Evolutionary conservation across 2,888 invertebrate genomes (phyloP).

Genomic region (Copidosoma aretas): DNA sequence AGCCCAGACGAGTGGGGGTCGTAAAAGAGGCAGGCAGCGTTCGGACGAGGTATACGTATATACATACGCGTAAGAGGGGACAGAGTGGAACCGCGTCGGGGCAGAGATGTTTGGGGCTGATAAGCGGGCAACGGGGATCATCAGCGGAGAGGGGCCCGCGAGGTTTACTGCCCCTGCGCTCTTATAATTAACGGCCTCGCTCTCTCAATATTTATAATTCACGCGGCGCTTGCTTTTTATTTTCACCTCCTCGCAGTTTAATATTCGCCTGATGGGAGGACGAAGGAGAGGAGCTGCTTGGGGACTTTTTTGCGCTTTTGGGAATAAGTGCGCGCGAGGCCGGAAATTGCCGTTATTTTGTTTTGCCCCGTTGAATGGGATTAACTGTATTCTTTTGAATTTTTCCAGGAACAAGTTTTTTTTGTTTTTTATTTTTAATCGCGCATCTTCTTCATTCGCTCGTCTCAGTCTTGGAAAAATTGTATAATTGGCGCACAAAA

Average conservation of each 20-base stretch:
- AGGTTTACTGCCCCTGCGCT: slow-evolving; percentile 35
- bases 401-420: too few species aligned
- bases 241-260: not conserved
- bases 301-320: not conserved
- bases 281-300: not conserved
- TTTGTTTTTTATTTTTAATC: too few species aligned
- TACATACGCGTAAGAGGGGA: slow-evolving; percentile 25
- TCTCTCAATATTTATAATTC: slow-evolving; percentile 36
- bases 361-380: too few species aligned
- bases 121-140: slow-evolving; percentile 19
- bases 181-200: slow-evolving; percentile 33
- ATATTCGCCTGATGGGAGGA: not conserved
- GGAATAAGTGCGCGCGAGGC: not conserved
- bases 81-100: slow-evolving; percentile 30
- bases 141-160: not conserved
- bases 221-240: not conserved
- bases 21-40: slow-evolving; percentile 32
- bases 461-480: too few species aligned
- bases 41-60: too few species aligned
- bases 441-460: too few species aligned
- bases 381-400: too few species aligned
- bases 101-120: slow-evolving; percentile 33
- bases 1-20: slow-evolving; percentile 34
- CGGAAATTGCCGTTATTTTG: too few species aligned
- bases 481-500: too few species aligned